A percentile compares a stretch with the other conserved stretches of the same genome.
phyloP scores from a whole-genome alignment of 2,888 invertebrate genomes.

The Drosophila leonis region DNA sequence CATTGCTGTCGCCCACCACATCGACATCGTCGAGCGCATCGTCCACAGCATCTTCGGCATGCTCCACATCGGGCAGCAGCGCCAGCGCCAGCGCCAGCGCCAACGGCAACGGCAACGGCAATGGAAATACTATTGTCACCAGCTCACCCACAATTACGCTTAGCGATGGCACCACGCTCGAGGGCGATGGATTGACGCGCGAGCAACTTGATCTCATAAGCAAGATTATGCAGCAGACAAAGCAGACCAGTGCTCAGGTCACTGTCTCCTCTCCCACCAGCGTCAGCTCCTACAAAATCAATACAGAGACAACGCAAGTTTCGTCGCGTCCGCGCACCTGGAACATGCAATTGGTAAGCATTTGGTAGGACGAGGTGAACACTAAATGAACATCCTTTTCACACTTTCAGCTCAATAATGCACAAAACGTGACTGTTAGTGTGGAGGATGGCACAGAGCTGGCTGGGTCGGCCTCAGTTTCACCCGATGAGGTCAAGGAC shows the following conservation, averaged over 20 bases:
- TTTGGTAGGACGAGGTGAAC: not conserved
- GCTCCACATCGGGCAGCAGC: constrained; percentile 49
- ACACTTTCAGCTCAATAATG: constrained; percentile 67
- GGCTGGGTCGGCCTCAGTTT: constrained; percentile 67
- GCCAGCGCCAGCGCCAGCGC: constrained; percentile 4
- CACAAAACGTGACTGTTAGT: constrained; percentile 82
- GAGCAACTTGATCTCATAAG: constrained; percentile 91
- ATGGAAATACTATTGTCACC: constrained; percentile 27
- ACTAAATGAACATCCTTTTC: not conserved
- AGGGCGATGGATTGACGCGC: constrained; percentile 89
- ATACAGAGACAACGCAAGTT: constrained; percentile 67
- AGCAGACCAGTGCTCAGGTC: constrained; percentile 87
- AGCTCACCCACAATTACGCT: constrained; percentile 80
- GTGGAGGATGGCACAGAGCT: constrained; percentile 80
- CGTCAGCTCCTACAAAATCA: constrained; percentile 83
- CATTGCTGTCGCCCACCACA: constrained; percentile 79
- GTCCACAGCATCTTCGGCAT: constrained; percentile 85
- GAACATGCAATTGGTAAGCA: constrained; percentile 86
- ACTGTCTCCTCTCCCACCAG: constrained; percentile 84
- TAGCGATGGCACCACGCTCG: constrained; percentile 84
- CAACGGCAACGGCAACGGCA: constrained; percentile 2
- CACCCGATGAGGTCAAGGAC: constrained; percentile 71
- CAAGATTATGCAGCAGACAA: constrained; percentile 92
- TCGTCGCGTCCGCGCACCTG: constrained; percentile 86
- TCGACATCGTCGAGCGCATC: constrained; percentile 75